Evolutionary conservation across 1,140 invertebrate species (phyloP), one percentile per base, ranked within the genome.

Genomic region (Frieseomelitta varia): DNA sequence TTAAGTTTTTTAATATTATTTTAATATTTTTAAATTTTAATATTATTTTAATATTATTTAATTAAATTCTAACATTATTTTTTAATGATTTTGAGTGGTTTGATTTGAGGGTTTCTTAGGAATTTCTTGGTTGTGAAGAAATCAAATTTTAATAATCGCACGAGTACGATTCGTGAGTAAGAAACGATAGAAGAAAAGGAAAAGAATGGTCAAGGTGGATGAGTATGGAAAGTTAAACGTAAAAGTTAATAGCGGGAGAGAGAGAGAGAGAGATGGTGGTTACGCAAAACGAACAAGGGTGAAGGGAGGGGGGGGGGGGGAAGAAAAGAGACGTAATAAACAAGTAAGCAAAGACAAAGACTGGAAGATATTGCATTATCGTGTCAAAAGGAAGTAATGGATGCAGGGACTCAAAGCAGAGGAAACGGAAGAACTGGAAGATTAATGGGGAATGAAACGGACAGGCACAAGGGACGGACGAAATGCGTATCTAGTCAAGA

Each of bases 361-460:
- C 30, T 47, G 2, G 58, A 67, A 78, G 39, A 69, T 83, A 83
- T 83, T 83, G 53, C 65, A 83, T 83, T 83, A 78, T 47, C 10
- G 34, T 56, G 74, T 78, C 63, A 39, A 77, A 74, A 39, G 74
- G 55, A 78, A 69, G 81, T 83, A 83, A 83, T 83, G 65, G 75
- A 78, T 53, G 34, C 39, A 78, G 75, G 15, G n/a, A 76, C 63
- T 69, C 63, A 67, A 83, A 77, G 81, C 39, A 76, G 53, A 67
- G 72, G 61, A 68, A 83, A 81, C 61, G 72, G 72, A 65, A 83
- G 65, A 51, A 78, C 63, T 53, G 53, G 47, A 69, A 69, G 81
- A 83, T 83, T 83, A 83, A 83, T 83, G 74, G 74, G 24, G 53
- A 83, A 83, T 58, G 75, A 78, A 83, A 83, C 61, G 56, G 53